Base-by-base conservation (phyloP, 92 coral and sea anemone species). In the Epizoanthus illoricatus region DNA sequence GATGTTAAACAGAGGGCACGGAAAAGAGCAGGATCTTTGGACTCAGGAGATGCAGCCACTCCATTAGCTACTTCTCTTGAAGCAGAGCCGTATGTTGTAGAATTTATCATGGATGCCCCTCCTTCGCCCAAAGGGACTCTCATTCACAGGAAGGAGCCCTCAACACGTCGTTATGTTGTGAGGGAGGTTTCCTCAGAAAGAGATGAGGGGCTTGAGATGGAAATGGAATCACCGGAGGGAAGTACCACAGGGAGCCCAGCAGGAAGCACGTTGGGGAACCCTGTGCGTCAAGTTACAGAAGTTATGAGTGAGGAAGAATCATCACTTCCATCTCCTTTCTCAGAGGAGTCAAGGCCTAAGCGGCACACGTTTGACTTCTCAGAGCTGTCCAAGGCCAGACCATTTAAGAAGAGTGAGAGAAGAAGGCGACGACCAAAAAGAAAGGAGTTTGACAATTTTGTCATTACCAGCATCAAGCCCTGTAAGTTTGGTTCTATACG, bases 401-500 rank as follows among this genome's bases (percentile, higher is more conserved):
- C 88, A 4, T 69, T 58, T 5, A 74, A 84, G n/a, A 88, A 70
- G 79, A 85, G 76, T 15, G 81, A 87, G 21, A 80, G 84, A 47
- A 43, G 85, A 33, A 85, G 87, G 28, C 86, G 90, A 69, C 58
- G 80, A 4, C 65, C 90, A 61, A 91, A 89, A 42, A 78, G 87
- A n/a, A 84, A 81, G 49, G 92, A 88, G 41, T 96, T 93, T 57
- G 98, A 92, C 65, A 96, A 96, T 81, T 96, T 96, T 70, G 99
- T 96, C 39, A 87, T 92, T 15, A 93, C 97, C 16, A 65, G 89
- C 33, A 76, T 96, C 9, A 91, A 87, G 73, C 93, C 96, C 23
- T 96, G 99, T 17, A 89, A 85, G 70, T 96, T 92, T 85, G 89
- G 98, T 60, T 96, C 99, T 43, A 80, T 96, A 7, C 90, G 99